phyloP scores from a whole-genome alignment of 2,888 invertebrate species.

The Pelosia muscerda region DNA sequence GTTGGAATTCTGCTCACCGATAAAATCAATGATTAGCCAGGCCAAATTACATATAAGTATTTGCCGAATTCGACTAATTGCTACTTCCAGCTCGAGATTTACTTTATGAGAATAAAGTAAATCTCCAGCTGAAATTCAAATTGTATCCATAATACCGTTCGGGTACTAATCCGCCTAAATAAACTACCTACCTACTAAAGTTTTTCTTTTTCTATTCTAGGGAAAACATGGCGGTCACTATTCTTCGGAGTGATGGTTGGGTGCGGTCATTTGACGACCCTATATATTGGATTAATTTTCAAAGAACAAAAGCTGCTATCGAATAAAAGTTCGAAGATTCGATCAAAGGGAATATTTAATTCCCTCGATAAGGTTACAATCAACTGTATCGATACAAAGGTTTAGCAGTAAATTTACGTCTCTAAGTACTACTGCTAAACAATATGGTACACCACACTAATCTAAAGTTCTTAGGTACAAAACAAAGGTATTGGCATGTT shows the following conservation, averaged over 20 bases:
- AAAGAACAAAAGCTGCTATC: neutral
- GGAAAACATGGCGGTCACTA: too few relatives aligned
- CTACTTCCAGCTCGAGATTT: too few relatives aligned
- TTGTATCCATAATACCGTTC: neutral
- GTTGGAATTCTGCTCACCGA: neutral
- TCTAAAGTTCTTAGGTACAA: neutral
- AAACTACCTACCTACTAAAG: neutral
- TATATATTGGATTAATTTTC: neutral
- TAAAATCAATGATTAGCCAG: neutral
- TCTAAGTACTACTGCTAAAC: neutral
- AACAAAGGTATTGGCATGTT: neutral
- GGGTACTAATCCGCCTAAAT: neutral
- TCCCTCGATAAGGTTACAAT: neutral
- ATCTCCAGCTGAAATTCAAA: neutral
- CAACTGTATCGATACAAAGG: neutral
- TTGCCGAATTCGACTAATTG: neutral
- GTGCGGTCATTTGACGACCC: too few relatives aligned
- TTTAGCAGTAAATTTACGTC: neutral
- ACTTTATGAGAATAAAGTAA: neutral
- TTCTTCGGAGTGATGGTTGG: too few relatives aligned
- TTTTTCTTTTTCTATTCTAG: neutral
- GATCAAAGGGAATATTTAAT: neutral
- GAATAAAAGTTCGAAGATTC: neutral
- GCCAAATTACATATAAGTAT: neutral
- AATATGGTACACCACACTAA: neutral